Percentiles rank a stretch among this genome's conserved stretches.
Conservation (phyloP, 2,113 vertebrate species). For the Holacanthus passer region DNA sequence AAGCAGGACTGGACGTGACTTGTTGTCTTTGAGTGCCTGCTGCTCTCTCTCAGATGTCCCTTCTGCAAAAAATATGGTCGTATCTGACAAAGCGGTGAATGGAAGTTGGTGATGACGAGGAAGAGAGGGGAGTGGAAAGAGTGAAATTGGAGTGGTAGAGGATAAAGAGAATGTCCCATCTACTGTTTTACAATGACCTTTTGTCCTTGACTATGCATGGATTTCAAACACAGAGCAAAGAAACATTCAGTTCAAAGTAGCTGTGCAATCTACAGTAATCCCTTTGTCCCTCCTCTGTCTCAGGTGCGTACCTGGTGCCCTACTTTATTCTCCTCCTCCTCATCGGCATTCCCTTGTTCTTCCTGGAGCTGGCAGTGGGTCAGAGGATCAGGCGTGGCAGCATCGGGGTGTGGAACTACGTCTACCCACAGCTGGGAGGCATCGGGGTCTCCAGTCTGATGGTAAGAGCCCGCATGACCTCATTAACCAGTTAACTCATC, state of each 20-base stretch:
- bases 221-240: neutral
- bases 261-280: neutral
- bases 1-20: slow-evolving; percentile 59
- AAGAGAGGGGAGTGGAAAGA: neutral
- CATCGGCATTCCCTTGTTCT: slow-evolving; percentile 97
- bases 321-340: slow-evolving; percentile 96
- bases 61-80: slow-evolving; percentile 20
- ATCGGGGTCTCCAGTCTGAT: slow-evolving; percentile 97
- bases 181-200: slow-evolving; percentile 29
- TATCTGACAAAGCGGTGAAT: slow-evolving; percentile 19
- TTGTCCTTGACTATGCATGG: slow-evolving; percentile 1
- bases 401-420: slow-evolving; percentile 98
- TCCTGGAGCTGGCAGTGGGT: slow-evolving; percentile 97
- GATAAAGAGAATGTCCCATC: neutral
- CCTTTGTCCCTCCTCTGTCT: slow-evolving; percentile 9
- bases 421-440: slow-evolving; percentile 93
- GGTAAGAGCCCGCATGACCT: slow-evolving; percentile 78
- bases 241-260: neutral
- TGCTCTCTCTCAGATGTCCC: slow-evolving; percentile 21
- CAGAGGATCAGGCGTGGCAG: slow-evolving; percentile 96
- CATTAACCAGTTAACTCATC: neutral
- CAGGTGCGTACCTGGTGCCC: slow-evolving; percentile 96
- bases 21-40: slow-evolving; percentile 53
- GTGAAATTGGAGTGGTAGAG: neutral
- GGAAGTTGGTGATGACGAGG: neutral